Base-by-base conservation (phyloP, 2,113 vertebrate species). In the Oxyura jamaicensis region DNA sequence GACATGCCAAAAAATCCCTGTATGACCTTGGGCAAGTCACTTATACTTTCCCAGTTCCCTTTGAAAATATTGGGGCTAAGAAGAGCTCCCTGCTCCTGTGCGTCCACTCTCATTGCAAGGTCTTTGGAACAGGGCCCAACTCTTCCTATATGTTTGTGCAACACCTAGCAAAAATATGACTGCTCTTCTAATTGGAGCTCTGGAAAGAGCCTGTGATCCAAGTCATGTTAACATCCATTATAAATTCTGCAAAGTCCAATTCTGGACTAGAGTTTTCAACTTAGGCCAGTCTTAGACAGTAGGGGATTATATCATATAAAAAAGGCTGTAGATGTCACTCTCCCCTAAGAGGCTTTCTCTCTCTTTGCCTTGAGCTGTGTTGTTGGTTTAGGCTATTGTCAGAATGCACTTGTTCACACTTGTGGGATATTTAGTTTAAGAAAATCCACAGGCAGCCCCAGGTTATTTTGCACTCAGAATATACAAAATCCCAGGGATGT, bases 381-480 rank as follows among this genome's bases (percentile, higher is more conserved):
- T 91, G 88, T 77, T 91, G 71, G 82, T 95, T 95, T 92, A 96
- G 39, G 75, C 85, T 95, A 83, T 97, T 97, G 88, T 91, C 71
- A 74, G 90, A 95, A 92, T 39, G 36, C 87, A 77, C 93, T 69
- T 90, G 92, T 86, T 96, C 91, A 81, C 86, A 87, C 95, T 94
- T 97, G 92, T 72, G 77, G 65, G 85, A 78, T 91, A 82, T 96
- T 94, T 91, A 73, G 79, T 60, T 96, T 87, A 86, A 93, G 82
- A 96, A 98, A 96, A 69, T 46, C 80, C 88, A 63, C 79, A 88
- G 76, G 84, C 60, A 63, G 75, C 95, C 91, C 59, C 48, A 88
- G 85, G 94, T 96, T 94, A 82, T 96, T 96, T 95, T 85, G 71
- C 36, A 68, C 82, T 95, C 66, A 90, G 74, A 86, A 56, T 48